Evolutionary conservation across 2,888 invertebrate species (phyloP).

Genomic region (Pelosia muscerda): DNA sequence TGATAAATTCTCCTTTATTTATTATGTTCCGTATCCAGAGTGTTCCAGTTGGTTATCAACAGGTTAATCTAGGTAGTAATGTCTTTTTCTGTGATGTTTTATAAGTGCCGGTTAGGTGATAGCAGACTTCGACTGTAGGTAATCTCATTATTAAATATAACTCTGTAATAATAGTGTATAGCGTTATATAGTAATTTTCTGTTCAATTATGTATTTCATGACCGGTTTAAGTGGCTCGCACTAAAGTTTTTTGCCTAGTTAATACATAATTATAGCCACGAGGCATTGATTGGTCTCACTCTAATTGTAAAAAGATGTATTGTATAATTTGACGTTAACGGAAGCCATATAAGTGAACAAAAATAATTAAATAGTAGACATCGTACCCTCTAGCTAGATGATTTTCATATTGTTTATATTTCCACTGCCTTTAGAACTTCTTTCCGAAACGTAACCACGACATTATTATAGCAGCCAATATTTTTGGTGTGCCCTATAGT

Average conservation of each 20-base stretch:
- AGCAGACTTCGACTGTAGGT: neutral
- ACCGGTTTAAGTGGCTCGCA: slow-evolving; percentile 2
- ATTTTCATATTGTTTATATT: neutral
- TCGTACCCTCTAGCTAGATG: too few species aligned
- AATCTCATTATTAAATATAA: neutral
- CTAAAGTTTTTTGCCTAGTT: neutral
- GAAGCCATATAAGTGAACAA: neutral
- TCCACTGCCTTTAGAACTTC: too few species aligned
- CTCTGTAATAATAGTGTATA: neutral
- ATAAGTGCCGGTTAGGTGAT: too few species aligned
- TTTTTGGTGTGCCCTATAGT: too few species aligned
- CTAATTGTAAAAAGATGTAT: neutral
- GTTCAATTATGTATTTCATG: neutral
- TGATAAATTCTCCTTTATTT: too few species aligned
- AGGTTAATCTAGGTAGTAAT: too few species aligned
- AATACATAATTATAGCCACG: slow-evolving; percentile 3
- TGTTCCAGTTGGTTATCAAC: too few species aligned
- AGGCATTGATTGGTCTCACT: neutral
- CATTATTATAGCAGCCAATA: too few species aligned
- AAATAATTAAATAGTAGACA: neutral
- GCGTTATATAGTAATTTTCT: neutral
- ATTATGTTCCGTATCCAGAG: too few species aligned
- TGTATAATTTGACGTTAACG: neutral
- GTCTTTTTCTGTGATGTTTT: too few species aligned
- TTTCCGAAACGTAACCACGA: too few species aligned